Evolutionary conservation across 2,888 invertebrate species (phyloP).

Genomic region (Oxyteleia sp.): DNA sequence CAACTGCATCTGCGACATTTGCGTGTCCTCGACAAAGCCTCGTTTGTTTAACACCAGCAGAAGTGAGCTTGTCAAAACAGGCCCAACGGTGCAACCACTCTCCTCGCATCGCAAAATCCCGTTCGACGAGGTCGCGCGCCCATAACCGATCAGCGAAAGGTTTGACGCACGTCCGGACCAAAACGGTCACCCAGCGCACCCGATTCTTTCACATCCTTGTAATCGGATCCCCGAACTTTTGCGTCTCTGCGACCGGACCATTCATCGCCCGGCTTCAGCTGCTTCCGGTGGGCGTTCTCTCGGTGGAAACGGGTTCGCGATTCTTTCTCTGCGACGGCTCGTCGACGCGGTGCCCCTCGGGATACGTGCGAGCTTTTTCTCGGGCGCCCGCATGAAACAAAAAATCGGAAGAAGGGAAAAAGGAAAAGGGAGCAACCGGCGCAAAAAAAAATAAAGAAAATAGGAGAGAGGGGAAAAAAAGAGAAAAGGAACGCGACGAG

Average conservation of each 20-base stretch:
- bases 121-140: conserved; percentile 38
- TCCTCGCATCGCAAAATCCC: conserved; percentile 12
- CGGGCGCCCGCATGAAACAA: conserved; percentile 56
- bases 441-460: conserved; percentile 35
- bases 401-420: conserved; percentile 58
- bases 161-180: conserved; percentile 74
- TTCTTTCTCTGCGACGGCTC: too few species aligned
- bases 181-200: conserved; percentile 84
- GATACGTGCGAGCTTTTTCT: conserved; percentile 50
- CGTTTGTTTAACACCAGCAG: too few species aligned
- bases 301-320: conserved; percentile 87
- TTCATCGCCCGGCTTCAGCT: conserved; percentile 85
- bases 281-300: conserved; percentile 87
- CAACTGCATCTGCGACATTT: too few species aligned
- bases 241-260: conserved; percentile 82
- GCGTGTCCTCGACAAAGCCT: too few species aligned
- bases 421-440: conserved; percentile 27
- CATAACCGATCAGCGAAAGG: conserved; percentile 74
- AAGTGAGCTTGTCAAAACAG: neutral
- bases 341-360: conserved; percentile 46
- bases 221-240: conserved; percentile 85
- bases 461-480: conserved; percentile 60
- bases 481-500: conserved; percentile 52
- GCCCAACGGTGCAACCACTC: neutral
- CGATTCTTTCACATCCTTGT: conserved; percentile 82